Conservation (phyloP, 2,888 invertebrate species). For the Eilema griseolum region DNA sequence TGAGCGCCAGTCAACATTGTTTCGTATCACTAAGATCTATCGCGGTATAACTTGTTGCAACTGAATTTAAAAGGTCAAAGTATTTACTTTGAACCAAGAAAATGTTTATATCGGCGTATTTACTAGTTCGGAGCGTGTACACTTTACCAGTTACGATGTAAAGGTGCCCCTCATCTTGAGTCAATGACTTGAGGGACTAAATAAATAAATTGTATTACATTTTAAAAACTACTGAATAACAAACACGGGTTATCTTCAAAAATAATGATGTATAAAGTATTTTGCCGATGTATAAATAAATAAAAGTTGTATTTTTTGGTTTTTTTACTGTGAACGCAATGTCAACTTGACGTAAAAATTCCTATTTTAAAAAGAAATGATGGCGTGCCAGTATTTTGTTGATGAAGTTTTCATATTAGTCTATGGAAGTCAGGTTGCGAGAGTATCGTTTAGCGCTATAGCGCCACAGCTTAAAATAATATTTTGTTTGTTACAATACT, state of each 20-base stretch:
- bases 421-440: slow-evolving; percentile 8
- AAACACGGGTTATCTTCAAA: slow-evolving; percentile 44
- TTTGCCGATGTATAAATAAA: slow-evolving; percentile 44
- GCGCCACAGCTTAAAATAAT: background rate
- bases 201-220: slow-evolving; percentile 62
- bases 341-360: slow-evolving; percentile 50
- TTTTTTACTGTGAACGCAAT: slow-evolving; percentile 53
- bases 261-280: slow-evolving; percentile 53
- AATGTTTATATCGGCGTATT: slow-evolving; percentile 28
- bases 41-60: slow-evolving; percentile 14
- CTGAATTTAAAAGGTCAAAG: slow-evolving; percentile 19
- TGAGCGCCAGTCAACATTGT: slow-evolving; percentile 65
- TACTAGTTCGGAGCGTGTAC: slow-evolving; percentile 40
- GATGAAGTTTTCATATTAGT: slow-evolving; percentile 24
- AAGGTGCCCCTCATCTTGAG: slow-evolving; percentile 70
- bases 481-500: background rate
- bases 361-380: slow-evolving; percentile 50
- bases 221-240: slow-evolving; percentile 59
- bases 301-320: slow-evolving; percentile 50
- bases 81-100: slow-evolving; percentile 29
- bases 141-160: slow-evolving; percentile 66
- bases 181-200: slow-evolving; percentile 64
- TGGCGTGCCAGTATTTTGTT: slow-evolving; percentile 35
- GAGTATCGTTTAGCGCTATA: slow-evolving; percentile 3
- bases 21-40: slow-evolving; percentile 24